phyloP scores from a whole-genome alignment of 2,113 vertebrate genomes.

The Salvelinus alpinus region DNA sequence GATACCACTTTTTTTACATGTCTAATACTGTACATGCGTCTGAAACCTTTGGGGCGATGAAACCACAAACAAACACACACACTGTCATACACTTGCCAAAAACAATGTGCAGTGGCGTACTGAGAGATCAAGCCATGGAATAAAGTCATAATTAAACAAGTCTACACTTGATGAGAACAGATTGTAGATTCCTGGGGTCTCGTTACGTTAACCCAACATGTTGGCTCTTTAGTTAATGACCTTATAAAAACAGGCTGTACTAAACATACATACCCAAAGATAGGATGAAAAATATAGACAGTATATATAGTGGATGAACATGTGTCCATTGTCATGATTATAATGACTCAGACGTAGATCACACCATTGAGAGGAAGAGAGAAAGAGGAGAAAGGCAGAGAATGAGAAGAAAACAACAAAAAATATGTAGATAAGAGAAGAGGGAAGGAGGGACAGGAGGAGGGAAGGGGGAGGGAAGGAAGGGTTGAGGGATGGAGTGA shows the following conservation, averaged over 20 bases:
- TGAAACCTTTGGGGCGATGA: conserved; percentile 34
- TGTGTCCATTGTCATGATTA: conserved; percentile 19
- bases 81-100: conserved; percentile 18
- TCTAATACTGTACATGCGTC: conserved; percentile 33
- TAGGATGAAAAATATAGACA: too few species aligned
- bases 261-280: too few species aligned
- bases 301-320: conserved; percentile 14
- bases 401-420: background rate
- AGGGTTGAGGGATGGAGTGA: too few species aligned
- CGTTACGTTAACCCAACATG: too few species aligned
- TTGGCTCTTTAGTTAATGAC: too few species aligned
- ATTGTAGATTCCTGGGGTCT: too few species aligned
- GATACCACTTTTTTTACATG: conserved; percentile 36
- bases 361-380: conserved; percentile 16
- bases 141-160: conserved; percentile 53
- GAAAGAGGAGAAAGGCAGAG: too few species aligned
- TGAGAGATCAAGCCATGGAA: conserved; percentile 20
- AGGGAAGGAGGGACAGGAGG: too few species aligned
- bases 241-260: too few species aligned
- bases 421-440: background rate
- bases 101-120: conserved; percentile 26
- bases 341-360: conserved; percentile 27
- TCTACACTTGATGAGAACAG: conserved; percentile 44
- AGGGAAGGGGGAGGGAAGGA: too few species aligned
- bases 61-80: conserved; percentile 26